Evolutionary conservation across 2,113 vertebrate genomes (phyloP).

Genomic region (Osmerus mordax): DNA sequence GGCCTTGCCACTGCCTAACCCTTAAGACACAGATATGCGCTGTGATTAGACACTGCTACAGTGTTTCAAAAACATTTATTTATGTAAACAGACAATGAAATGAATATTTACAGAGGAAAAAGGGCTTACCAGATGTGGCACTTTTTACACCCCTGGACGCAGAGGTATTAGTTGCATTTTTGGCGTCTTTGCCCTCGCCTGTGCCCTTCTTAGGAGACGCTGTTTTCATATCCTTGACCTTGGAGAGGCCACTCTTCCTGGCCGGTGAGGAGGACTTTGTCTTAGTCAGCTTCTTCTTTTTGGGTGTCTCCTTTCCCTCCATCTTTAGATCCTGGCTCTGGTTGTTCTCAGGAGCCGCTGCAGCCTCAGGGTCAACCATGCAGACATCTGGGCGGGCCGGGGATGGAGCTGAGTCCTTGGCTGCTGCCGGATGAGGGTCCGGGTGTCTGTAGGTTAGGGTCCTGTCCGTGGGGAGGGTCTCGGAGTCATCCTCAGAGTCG

Average conservation of each 20-base stretch:
- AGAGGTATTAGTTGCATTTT: slow-evolving; percentile 92
- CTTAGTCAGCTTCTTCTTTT: slow-evolving; percentile 88
- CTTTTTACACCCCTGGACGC: slow-evolving; percentile 86
- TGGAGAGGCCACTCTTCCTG: slow-evolving; percentile 82
- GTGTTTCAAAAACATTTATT: background rate
- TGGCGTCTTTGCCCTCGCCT: slow-evolving; percentile 89
- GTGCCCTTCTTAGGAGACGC: slow-evolving; percentile 86
- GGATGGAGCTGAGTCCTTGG: slow-evolving; percentile 86
- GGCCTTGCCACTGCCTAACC: slow-evolving; percentile 76
- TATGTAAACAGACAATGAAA: background rate
- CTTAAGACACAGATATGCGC: slow-evolving; percentile 56
- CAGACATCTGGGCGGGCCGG: slow-evolving; percentile 87
- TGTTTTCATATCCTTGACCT: slow-evolving; percentile 84
- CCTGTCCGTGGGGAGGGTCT: slow-evolving; percentile 94
- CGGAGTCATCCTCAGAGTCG: slow-evolving; percentile 95
- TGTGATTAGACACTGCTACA: background rate
- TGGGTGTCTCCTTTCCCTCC: slow-evolving; percentile 84
- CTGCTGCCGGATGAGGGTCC: slow-evolving; percentile 82
- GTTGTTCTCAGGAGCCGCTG: slow-evolving; percentile 80
- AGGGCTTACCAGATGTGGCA: slow-evolving; percentile 75
- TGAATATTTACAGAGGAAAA: background rate
- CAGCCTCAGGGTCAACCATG: slow-evolving; percentile 92
- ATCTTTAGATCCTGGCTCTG: slow-evolving; percentile 84
- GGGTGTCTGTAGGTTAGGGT: slow-evolving; percentile 89
- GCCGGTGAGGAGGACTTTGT: slow-evolving; percentile 86